Evolutionary conservation across 1,140 invertebrate species (phyloP), one percentile per base, ranked within the genome.

Genomic region (Acromyrmex echinatior): DNA sequence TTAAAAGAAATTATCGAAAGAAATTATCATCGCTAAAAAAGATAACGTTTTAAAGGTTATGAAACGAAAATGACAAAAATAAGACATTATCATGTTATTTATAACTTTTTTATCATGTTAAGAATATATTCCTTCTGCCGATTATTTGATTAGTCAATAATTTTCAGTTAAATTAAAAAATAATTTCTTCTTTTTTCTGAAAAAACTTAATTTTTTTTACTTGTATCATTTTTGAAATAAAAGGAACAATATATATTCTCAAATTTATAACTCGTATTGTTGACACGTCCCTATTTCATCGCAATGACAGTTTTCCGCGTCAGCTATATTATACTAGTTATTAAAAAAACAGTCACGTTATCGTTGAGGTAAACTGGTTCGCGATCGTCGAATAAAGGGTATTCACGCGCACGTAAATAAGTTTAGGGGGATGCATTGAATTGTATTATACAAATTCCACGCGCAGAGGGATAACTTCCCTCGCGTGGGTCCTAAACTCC

Each of bases 401-500:
- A 49, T 66, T 45, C 31, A 35, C 49, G 49, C 60, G 45, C 45
- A 21, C 9, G 28, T 21, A 51, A 81, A n/a, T 81, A 49, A 71
- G 21, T 25, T 63, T 63, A 51, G 39, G 70, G 70, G 25, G 10
- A 74, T 31, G 12, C 68, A 0, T 35, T 45, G 56, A 70, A 71
- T 81, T 60, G 62, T 74, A 87, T 53, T 53, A 28, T 71, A 65
- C 45, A 62, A 79, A 86, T 86, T 86, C 82, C 18, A 35, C 31
- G 12, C 45, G 31, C 16, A 25, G 45, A 21, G 51, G 28, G 85
- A 78, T 71, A 82, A 91, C 88, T 53, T 49, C 53, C 63, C 68
- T 6, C 84, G 71, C 90, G 92, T 91, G 89, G 89, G 92, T 90
- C 84, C 78, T 74, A 87, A 92, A 90, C 70, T 68, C 56, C 45